Percentiles rank a stretch among this genome's conserved stretches.
Conservation (phyloP, 2,113 vertebrate genomes). For the Ageneiosus marmoratus region DNA sequence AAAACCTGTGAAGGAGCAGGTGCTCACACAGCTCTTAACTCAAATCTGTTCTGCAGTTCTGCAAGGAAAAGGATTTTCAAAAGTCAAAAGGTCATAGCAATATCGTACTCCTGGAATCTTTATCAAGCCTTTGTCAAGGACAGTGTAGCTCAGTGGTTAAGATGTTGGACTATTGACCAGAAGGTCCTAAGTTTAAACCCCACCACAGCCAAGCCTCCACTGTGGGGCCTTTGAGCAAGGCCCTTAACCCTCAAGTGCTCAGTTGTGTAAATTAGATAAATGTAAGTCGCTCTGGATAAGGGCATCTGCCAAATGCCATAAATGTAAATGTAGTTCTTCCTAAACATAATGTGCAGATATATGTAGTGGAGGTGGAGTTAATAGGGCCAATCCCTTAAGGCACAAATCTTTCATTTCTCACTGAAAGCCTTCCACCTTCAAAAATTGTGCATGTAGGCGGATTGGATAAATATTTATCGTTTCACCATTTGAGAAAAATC, state of each 20-base stretch:
- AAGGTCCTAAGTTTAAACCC: too few relatives aligned
- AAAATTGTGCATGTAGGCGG: background rate
- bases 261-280: too few relatives aligned
- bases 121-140: too few relatives aligned
- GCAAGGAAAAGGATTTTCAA: background rate
- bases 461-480: background rate
- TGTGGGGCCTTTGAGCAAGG: too few relatives aligned
- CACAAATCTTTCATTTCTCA: background rate
- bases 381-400: background rate
- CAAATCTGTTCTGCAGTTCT: background rate
- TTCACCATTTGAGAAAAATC: too few relatives aligned
- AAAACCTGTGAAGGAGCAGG: constrained; percentile 7
- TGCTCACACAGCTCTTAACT: background rate
- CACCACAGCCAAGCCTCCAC: too few relatives aligned
- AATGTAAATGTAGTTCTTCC: too few relatives aligned
- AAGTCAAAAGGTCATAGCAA: constrained; percentile 1
- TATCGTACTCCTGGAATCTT: background rate
- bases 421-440: background rate
- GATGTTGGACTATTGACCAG: too few relatives aligned
- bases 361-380: background rate
- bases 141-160: too few relatives aligned
- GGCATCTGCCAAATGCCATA: too few relatives aligned
- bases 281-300: too few relatives aligned
- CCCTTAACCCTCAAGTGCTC: too few relatives aligned
- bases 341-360: background rate